Conservation (phyloP, 2,113 vertebrate species). For the Hippoglossus stenolepis region DNA sequence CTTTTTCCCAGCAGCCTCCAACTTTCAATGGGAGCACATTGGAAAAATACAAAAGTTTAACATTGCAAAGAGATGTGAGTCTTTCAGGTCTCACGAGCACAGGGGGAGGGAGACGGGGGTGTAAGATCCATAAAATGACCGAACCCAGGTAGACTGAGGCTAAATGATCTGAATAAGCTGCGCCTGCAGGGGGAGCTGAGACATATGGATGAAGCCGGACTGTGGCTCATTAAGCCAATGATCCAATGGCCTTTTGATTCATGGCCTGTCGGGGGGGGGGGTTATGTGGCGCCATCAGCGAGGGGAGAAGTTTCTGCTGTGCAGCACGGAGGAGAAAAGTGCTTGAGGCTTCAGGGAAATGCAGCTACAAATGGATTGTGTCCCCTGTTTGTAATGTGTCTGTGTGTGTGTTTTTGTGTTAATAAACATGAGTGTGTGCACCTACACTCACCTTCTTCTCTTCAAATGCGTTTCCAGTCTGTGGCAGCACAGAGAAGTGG, state of each 20-base stretch:
- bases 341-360: constrained; percentile 12
- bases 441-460: constrained; percentile 61
- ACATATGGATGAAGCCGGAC: constrained; percentile 26
- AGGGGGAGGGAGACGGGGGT: not conserved
- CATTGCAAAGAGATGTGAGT: not conserved
- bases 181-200: constrained; percentile 16
- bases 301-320: not conserved
- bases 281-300: not conserved
- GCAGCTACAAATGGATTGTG: constrained; percentile 2
- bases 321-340: constrained; percentile 1
- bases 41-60: constrained; percentile 37
- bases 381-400: not conserved
- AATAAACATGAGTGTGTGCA: constrained; percentile 3
- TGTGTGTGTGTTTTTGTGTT: constrained; percentile 6
- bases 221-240: constrained; percentile 65
- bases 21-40: constrained; percentile 39
- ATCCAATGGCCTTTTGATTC: constrained; percentile 49
- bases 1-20: constrained; percentile 43
- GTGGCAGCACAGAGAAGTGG: constrained; percentile 13
- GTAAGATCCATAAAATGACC: not conserved
- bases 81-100: constrained; percentile 3
- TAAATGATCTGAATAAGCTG: constrained; percentile 43
- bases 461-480: constrained; percentile 49
- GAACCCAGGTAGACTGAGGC: constrained; percentile 2
- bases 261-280: constrained; percentile 38